Evolutionary conservation across 2,113 vertebrate species (phyloP), one percentile per base, ranked within the genome.

Genomic region (Baryphthengus martii): DNA sequence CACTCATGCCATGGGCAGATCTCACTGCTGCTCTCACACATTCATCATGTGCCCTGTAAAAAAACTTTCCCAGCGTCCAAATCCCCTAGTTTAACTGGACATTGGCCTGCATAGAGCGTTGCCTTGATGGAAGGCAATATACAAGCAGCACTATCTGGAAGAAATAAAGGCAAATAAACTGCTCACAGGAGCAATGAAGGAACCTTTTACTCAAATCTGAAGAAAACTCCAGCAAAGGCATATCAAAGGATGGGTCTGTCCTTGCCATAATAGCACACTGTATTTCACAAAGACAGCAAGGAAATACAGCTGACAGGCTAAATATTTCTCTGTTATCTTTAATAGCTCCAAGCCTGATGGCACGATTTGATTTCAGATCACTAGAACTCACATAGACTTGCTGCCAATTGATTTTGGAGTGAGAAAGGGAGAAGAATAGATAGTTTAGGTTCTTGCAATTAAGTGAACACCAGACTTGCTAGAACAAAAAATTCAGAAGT

Each of bases 211-310:
- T 87, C 55, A 95, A 94, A 77, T 44, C 59, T 58, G 47, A 73
- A 63, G 87, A 93, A 96, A 90, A 50, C 33, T 83, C 40, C 73
- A 47, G 88, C n/a, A 29, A 91, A 94, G 31, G 17, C 37, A 40
- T 40, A 55, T 94, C 58, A 87, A 94, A 95, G 59, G 47, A 94
- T 96, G 49, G 56, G 31, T 89, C 90, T 97, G 84, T 78, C 78
- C 66, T 80, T 88, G 47, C 72, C 5, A 3, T 94, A 93, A 95
- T 85, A 89, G 66, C 80, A 73, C 50, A 61, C 47, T 53, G 59
- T 93, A 84, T 96, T 97, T 96, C 92, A 90, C 63, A 87, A 56
- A 88, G 90, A 89, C 85, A 95, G 83, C 52, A 55, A 52, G 85
- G 92, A 89, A 95, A 85, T 87, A 77, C 90, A 93, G 33, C 49